These are phyloP conservation scores for Pseudolycoriella hygida DNA, from an alignment of 2,888 invertebrate species.

Conservation along the genomic window DNA sequence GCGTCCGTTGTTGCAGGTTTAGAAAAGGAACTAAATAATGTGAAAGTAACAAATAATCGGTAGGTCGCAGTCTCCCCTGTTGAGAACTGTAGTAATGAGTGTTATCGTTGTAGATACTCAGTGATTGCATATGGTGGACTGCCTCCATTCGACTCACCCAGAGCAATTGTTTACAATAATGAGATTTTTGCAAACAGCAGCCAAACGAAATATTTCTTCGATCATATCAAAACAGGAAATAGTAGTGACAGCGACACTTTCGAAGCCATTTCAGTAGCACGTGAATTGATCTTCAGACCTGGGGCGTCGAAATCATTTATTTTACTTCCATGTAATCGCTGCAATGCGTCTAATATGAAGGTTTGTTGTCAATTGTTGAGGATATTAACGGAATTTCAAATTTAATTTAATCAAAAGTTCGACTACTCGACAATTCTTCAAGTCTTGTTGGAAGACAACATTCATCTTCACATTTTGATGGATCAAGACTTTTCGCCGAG, in stretches of 20 bases:
- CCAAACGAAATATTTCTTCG: slow-evolving; percentile 47
- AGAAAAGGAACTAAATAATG: slow-evolving; percentile 46
- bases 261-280: slow-evolving; percentile 54
- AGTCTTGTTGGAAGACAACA: slow-evolving; percentile 61
- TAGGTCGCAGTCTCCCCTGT: too few species aligned
- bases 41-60: slow-evolving; percentile 50
- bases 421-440: slow-evolving; percentile 72
- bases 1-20: slow-evolving; percentile 47
- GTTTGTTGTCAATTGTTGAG: slow-evolving; percentile 36
- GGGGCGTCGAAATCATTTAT: slow-evolving; percentile 72
- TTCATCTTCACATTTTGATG: slow-evolving; percentile 67
- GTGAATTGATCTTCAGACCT: slow-evolving; percentile 56
- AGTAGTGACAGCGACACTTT: slow-evolving; percentile 46
- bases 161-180: slow-evolving; percentile 54
- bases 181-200: slow-evolving; percentile 46
- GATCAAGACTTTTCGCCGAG: slow-evolving; percentile 55
- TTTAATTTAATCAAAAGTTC: slow-evolving; percentile 33
- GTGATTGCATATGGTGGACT: slow-evolving; percentile 68
- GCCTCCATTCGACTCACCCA: slow-evolving; percentile 51
- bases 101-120: slow-evolving; percentile 47
- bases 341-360: slow-evolving; percentile 48
- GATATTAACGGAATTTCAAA: background rate
- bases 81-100: too few species aligned
- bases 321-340: slow-evolving; percentile 61
- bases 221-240: slow-evolving; percentile 46